These are phyloP conservation scores for Distichodus sexfasciatus DNA, from an alignment of 2,797 vertebrate genomes.

Conservation along the genomic window DNA sequence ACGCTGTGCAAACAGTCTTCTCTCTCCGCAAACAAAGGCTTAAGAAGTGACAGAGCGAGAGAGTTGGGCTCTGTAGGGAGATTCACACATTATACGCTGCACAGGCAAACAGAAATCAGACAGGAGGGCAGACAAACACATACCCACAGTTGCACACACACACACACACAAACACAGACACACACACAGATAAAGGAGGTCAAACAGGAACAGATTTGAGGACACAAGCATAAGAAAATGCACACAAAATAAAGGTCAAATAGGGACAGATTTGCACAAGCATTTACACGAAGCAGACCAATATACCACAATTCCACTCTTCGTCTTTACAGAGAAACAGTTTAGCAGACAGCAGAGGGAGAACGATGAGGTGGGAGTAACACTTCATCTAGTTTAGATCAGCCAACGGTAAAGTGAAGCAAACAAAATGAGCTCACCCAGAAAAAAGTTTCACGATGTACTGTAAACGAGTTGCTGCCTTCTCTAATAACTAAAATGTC, in stretches of 20 bases:
- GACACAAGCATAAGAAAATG: background rate
- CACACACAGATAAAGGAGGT: background rate
- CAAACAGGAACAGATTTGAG: too few relatives aligned
- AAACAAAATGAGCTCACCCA: background rate
- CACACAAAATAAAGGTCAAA: background rate
- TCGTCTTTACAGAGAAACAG: slow-evolving; percentile 51
- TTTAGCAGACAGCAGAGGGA: slow-evolving; percentile 63
- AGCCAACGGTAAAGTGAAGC: background rate
- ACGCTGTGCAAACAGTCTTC: too few relatives aligned
- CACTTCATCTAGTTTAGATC: slow-evolving; percentile 46
- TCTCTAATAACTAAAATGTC: slow-evolving; percentile 34
- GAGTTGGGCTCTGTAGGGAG: slow-evolving; percentile 10
- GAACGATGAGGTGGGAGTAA: slow-evolving; percentile 55
- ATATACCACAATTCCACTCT: slow-evolving; percentile 65
- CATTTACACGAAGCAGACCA: too few relatives aligned
- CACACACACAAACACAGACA: background rate
- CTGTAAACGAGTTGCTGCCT: too few relatives aligned
- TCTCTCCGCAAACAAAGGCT: slow-evolving; percentile 3
- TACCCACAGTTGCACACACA: background rate
- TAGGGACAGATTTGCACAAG: too few relatives aligned
- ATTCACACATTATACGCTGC: slow-evolving; percentile 2
- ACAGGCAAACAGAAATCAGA: background rate
- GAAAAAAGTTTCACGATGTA: too few relatives aligned
- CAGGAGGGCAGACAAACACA: too few relatives aligned
- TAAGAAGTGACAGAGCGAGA: slow-evolving; percentile 23